Percentiles rank a stretch among this genome's conserved stretches.
Conservation (phyloP, 2,797 vertebrate species). For the Orestias chungarensis region DNA sequence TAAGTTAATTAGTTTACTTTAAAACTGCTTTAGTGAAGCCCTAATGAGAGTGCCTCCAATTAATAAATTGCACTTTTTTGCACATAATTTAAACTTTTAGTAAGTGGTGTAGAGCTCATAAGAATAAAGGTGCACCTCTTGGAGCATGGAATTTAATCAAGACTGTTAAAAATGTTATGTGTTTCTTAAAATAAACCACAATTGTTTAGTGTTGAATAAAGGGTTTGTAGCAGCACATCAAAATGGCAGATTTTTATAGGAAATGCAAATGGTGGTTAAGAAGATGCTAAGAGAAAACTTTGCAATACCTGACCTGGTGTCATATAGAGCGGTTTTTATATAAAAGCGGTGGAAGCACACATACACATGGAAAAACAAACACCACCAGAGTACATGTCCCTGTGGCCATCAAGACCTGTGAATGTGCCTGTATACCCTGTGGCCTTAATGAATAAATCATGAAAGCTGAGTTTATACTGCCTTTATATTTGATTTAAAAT, state of each 20-base stretch:
- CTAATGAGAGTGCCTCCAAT: background rate
- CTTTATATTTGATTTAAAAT: constrained; percentile 74
- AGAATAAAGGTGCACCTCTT: background rate
- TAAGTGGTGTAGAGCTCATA: background rate
- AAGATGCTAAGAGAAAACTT: constrained; percentile 7
- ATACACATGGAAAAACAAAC: constrained; percentile 11
- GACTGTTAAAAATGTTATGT: background rate
- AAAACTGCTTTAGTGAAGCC: background rate
- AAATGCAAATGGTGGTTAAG: background rate
- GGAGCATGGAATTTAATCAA: background rate
- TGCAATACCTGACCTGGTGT: background rate
- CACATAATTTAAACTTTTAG: background rate
- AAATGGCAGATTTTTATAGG: background rate
- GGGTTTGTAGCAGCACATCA: background rate
- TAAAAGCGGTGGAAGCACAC: background rate
- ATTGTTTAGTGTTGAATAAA: background rate
- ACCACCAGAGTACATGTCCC: constrained; percentile 20
- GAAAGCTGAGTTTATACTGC: constrained; percentile 60
- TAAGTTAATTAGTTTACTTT: background rate
- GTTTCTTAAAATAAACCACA: background rate
- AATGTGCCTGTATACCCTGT: constrained; percentile 48
- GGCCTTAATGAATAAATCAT: constrained; percentile 78
- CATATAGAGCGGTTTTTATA: background rate
- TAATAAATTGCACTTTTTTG: background rate
- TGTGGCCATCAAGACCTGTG: constrained; percentile 32